Conservation (phyloP, 2,113 vertebrate genomes). For the Talpa occidentalis region DNA sequence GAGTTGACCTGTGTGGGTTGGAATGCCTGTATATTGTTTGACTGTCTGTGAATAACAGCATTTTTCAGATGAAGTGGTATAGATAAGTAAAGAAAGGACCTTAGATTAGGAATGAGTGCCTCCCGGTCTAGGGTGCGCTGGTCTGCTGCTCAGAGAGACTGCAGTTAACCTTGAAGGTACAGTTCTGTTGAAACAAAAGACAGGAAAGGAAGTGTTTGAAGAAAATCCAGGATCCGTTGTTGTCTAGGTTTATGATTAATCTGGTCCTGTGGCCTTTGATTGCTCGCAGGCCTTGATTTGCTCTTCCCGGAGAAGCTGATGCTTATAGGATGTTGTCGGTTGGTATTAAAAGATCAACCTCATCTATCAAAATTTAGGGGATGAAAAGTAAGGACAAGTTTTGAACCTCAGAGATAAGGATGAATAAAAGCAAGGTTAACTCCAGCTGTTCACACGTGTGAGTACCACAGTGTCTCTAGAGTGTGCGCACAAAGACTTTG, state of each 20-base stretch:
- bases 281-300: not conserved
- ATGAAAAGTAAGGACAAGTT: constrained; percentile 35
- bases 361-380: constrained; percentile 7
- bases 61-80: not conserved
- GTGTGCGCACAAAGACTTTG: constrained; percentile 4
- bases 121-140: constrained; percentile 26
- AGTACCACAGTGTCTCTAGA: not conserved
- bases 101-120: not conserved
- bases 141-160: constrained; percentile 51
- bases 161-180: constrained; percentile 75
- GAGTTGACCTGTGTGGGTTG: constrained; percentile 52
- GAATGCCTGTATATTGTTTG: constrained; percentile 54
- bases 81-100: not conserved
- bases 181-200: constrained; percentile 73
- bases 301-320: not conserved
- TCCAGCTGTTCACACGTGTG: not conserved
- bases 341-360: not conserved
- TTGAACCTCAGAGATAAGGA: constrained; percentile 36
- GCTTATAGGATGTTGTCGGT: not conserved
- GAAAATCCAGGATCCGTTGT: constrained; percentile 59
- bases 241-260: constrained; percentile 78
- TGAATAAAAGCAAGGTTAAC: constrained; percentile 24
- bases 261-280: constrained; percentile 59
- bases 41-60: not conserved
- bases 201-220: constrained; percentile 76